phyloP scores from a whole-genome alignment of 2,797 vertebrate genomes.

The Rhinogobio ventralis region DNA sequence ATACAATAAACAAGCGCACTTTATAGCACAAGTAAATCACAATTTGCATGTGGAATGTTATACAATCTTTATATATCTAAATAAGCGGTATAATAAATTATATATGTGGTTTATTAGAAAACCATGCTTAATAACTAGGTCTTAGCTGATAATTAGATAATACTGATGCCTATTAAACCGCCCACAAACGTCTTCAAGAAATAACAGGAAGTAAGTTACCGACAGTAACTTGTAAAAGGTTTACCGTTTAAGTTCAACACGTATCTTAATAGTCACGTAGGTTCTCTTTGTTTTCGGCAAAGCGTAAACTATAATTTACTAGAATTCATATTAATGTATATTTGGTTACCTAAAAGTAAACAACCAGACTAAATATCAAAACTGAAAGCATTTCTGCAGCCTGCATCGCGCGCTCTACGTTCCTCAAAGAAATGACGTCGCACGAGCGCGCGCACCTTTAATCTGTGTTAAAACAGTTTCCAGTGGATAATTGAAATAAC shows the following conservation, averaged over 20 bases:
- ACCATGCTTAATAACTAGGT: background rate
- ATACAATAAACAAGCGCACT: background rate
- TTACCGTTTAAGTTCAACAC: background rate
- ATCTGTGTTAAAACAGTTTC: background rate
- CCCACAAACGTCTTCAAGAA: background rate
- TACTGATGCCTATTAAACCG: constrained; percentile 22
- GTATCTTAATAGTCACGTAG: constrained; percentile 26
- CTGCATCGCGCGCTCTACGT: background rate
- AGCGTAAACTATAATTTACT: background rate
- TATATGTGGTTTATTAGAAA: background rate
- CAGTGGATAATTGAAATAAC: background rate
- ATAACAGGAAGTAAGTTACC: constrained; percentile 12
- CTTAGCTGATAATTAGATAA: constrained; percentile 7
- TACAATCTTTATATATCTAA: background rate
- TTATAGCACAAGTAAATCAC: background rate
- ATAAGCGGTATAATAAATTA: background rate
- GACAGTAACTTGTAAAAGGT: background rate
- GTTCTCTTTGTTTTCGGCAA: background rate
- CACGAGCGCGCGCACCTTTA: constrained; percentile 29
- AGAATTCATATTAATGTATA: background rate
- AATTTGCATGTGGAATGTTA: background rate
- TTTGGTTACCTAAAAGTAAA: background rate
- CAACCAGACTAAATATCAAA: constrained; percentile 8
- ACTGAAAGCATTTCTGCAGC: constrained; percentile 46
- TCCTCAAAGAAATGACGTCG: constrained; percentile 52